Evolutionary conservation across 2,113 vertebrate genomes (phyloP), one percentile per base, ranked within the genome.

Genomic region (Vulpes lagopus): DNA sequence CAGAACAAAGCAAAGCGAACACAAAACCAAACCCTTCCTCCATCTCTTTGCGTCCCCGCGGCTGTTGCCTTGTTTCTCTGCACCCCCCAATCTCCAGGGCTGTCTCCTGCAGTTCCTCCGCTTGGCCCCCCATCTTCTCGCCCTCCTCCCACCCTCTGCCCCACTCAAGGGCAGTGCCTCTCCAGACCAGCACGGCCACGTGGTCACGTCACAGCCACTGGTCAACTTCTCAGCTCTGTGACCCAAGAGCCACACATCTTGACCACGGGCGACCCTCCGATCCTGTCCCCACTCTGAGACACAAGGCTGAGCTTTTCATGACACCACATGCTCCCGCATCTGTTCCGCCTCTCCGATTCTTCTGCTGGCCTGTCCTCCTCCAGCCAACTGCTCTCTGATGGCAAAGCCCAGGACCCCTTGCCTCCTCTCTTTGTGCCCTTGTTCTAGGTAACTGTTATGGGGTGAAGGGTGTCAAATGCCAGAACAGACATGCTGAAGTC

Each of bases 241-340:
- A 67, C 59, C 57, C 0, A 2, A 62, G 64, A n/a, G 65, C 25
- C 0, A 0, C 22, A 11, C 35, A 22, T 30, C 62, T n/a, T 5
- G 51, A 4, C 5, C 49, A 7, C 5, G 0, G 32, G 1, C 25
- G 55, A 51, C 64, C 4, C 1, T 4, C 49, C 2, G 15, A 5
- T 69, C 32, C 67, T 17, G 3, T 35, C 62, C 30, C 73, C 2
- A 32, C 32, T 55, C 15, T 62, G 55, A 76, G 10, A 30, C 2
- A 17, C 15, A 8, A 0, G 1, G 4, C 49, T 38, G 22, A 14
- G 51, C 80, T 35, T 32, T 11, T 27, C 51, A 8, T 1, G 27
- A 43, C 3, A 2, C 51, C 25, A 1, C 2, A 1, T 16, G 2
- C n/a, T 38, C 60, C 64, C 16, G 0, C 3, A 2, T 11, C 1